Conservation (phyloP, 2,797 vertebrate species). For the Paedocypris micromegethes region DNA sequence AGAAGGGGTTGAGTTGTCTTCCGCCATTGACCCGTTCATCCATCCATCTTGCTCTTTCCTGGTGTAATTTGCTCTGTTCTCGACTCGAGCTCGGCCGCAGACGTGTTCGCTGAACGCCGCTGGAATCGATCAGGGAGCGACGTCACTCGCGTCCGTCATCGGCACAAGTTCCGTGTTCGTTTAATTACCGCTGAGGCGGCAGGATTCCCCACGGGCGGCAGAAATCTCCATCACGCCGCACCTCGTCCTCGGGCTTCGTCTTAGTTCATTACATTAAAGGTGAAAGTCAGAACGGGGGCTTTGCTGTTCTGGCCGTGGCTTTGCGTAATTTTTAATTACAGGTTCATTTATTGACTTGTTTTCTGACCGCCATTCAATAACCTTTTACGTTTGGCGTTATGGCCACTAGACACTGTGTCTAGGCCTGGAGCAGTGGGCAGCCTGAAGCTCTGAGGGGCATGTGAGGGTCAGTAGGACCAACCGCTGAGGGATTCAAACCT, state of each 20-base stretch:
- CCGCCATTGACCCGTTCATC: constrained; percentile 3
- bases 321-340: too few relatives aligned
- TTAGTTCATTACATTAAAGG: constrained; percentile 51
- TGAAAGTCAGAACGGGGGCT: constrained; percentile 39
- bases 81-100: too few relatives aligned
- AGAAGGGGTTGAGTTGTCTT: constrained; percentile 27
- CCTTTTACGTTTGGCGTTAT: too few relatives aligned
- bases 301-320: too few relatives aligned
- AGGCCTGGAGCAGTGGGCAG: too few relatives aligned
- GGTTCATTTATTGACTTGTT: too few relatives aligned
- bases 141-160: constrained; percentile 34
- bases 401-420: too few relatives aligned
- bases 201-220: constrained; percentile 42
- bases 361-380: too few relatives aligned
- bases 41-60: constrained; percentile 12
- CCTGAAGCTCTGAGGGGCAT: too few relatives aligned
- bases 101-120: too few relatives aligned
- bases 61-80: background rate
- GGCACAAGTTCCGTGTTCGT: constrained; percentile 17
- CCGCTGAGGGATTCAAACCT: too few relatives aligned
- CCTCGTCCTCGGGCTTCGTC: constrained; percentile 48
- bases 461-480: too few relatives aligned
- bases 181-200: constrained; percentile 50
- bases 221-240: constrained; percentile 52
- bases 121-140: background rate